phyloP scores from a whole-genome alignment of 2,888 invertebrate genomes.

The Andrena fulva region DNA sequence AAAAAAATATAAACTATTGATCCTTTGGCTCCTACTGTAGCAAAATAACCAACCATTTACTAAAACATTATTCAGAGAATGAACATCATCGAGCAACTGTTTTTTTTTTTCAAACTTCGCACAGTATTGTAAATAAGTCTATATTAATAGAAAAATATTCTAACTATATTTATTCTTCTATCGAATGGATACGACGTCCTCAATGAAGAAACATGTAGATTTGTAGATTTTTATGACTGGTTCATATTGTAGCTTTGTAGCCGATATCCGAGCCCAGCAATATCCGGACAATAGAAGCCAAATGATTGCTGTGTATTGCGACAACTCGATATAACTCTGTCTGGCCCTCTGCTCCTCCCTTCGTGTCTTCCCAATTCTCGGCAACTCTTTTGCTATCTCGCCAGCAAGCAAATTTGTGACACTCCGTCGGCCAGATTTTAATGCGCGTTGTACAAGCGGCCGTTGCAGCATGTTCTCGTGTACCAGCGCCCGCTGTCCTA shows the following conservation, averaged over 20 bases:
- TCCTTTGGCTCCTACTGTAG: no score
- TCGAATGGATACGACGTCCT: conserved; percentile 13
- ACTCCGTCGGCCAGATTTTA: conserved; percentile 60
- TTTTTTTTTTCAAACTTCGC: background rate
- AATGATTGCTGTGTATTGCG: conserved; percentile 58
- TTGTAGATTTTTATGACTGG: conserved; percentile 52
- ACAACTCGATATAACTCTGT: conserved; percentile 16
- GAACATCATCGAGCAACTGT: background rate
- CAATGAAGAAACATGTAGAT: conserved; percentile 40
- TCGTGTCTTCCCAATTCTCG: background rate
- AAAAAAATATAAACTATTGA: no score
- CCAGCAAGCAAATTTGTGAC: conserved; percentile 59
- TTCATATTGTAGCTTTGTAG: conserved; percentile 33
- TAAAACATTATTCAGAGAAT: background rate
- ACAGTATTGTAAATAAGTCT: background rate
- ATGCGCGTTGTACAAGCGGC: conserved; percentile 59
- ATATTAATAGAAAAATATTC: background rate
- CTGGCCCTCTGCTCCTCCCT: background rate
- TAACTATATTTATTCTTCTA: background rate
- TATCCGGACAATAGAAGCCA: conserved; percentile 63
- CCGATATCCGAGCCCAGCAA: conserved; percentile 49
- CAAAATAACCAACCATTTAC: no score
- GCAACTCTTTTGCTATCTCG: conserved; percentile 19
- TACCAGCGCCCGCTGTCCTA: background rate
- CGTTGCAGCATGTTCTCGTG: background rate